Percentiles rank a stretch among this genome's conserved stretches.
Evolutionary conservation across 1,140 invertebrate species (phyloP).

Genomic region (Lucilia cuprina): DNA sequence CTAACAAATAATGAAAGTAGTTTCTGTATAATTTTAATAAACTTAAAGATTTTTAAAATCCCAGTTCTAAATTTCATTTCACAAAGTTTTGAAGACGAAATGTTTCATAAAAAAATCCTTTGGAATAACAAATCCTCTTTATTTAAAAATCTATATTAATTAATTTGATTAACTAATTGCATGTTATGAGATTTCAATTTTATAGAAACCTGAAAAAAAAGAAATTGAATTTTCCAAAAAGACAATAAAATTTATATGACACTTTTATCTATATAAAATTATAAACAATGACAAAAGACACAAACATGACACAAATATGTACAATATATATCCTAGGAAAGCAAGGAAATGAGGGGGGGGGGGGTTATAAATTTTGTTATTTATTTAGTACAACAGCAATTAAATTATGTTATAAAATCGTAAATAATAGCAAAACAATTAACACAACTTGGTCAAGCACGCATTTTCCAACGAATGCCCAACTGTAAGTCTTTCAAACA

Average conservation of each 20-base stretch:
- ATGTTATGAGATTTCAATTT: slow-evolving; percentile 29
- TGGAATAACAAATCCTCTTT: too few species aligned
- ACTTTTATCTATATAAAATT: slow-evolving; percentile 28
- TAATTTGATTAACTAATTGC: slow-evolving; percentile 38
- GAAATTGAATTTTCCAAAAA: not conserved
- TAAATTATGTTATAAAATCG: slow-evolving; percentile 30
- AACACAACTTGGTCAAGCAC: slow-evolving; percentile 22
- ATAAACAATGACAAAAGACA: not conserved
- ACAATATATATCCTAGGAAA: not conserved
- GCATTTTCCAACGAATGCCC: not conserved
- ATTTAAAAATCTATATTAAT: not conserved
- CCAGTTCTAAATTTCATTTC: too few species aligned
- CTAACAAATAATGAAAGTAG: too few species aligned
- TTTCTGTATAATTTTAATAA: too few species aligned
- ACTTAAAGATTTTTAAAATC: too few species aligned
- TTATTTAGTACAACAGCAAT: not conserved
- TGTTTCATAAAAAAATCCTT: too few species aligned
- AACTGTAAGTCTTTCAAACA: not conserved
- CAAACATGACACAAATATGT: not conserved
- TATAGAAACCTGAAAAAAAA: not conserved
- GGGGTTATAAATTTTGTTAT: not conserved
- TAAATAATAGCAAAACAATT: slow-evolving; percentile 33
- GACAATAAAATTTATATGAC: not conserved
- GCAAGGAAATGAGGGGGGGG: not conserved
- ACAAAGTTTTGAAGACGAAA: too few species aligned